A percentile compares a stretch with the other conserved stretches of the same genome.
phyloP scores from a whole-genome alignment of 2,797 vertebrate species.

The Karalla daura region DNA sequence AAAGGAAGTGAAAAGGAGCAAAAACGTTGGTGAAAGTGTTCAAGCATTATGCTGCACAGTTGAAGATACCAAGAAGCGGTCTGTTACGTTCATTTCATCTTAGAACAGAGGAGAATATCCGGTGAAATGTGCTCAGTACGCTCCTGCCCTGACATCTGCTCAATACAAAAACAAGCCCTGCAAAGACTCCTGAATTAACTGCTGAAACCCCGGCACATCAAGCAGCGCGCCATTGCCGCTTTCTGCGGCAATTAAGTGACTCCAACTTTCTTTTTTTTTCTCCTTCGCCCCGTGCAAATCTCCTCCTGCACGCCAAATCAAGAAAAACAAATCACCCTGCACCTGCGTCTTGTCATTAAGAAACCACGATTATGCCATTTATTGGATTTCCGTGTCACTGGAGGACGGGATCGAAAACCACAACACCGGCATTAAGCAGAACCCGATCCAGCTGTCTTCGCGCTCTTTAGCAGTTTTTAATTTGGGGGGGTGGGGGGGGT shows the following conservation, averaged over 20 bases:
- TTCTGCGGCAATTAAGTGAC: conserved; percentile 37
- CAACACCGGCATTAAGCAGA: conserved; percentile 76
- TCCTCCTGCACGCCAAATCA: conserved; percentile 66
- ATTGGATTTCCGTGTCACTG: conserved; percentile 78
- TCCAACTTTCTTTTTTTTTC: no score
- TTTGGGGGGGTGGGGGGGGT: conserved; percentile 81
- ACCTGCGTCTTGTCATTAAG: conserved; percentile 83
- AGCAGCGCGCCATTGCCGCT: conserved; percentile 7
- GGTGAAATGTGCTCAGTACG: no score
- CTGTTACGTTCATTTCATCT: no score
- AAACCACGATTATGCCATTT: conserved; percentile 77
- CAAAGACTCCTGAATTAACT: conserved; percentile 10
- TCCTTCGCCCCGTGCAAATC: conserved; percentile 60
- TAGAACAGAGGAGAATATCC: no score
- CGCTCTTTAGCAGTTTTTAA: conserved; percentile 84
- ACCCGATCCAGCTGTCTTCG: conserved; percentile 80
- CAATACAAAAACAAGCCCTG: neutral
- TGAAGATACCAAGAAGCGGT: no score
- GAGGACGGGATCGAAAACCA: conserved; percentile 75
- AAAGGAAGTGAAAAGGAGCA: no score
- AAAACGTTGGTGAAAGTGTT: no score
- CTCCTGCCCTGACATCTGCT: neutral
- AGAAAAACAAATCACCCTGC: conserved; percentile 75
- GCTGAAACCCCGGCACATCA: neutral
- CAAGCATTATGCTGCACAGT: no score